A percentile compares a stretch with the other conserved stretches of the same genome.
These are phyloP conservation scores for Maconellicoccus hirsutus DNA, from an alignment of 1,140 invertebrate species.

Conservation along the genomic window DNA sequence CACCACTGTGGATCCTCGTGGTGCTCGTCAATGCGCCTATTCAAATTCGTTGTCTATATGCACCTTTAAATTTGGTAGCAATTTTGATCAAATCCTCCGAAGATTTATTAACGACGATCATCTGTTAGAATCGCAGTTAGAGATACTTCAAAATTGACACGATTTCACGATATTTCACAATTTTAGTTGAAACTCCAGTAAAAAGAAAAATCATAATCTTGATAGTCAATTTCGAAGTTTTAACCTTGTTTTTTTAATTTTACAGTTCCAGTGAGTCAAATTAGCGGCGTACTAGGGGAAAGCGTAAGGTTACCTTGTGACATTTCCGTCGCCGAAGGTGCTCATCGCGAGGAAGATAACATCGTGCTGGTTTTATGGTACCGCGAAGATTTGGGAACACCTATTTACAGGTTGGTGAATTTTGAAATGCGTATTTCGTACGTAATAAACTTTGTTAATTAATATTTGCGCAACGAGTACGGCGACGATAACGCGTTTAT, in stretches of 20 bases:
- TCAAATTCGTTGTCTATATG: too few relatives aligned
- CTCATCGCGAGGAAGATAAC: slow-evolving; percentile 45
- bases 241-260: neutral
- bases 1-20: too few relatives aligned
- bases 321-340: slow-evolving; percentile 47
- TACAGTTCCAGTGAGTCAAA: slow-evolving; percentile 58
- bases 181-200: too few relatives aligned
- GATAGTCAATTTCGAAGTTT: too few relatives aligned
- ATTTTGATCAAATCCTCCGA: too few relatives aligned
- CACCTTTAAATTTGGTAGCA: too few relatives aligned
- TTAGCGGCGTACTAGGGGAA: slow-evolving; percentile 61
- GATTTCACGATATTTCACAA: too few relatives aligned
- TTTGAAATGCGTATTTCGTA: slow-evolving; percentile 25
- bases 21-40: too few relatives aligned
- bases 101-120: too few relatives aligned
- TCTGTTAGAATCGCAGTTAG: too few relatives aligned
- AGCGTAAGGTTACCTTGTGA: slow-evolving; percentile 71
- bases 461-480: neutral
- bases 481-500: neutral
- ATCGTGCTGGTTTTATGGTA: slow-evolving; percentile 76
- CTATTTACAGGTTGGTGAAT: slow-evolving; percentile 69
- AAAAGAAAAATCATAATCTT: too few relatives aligned
- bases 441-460: neutral
- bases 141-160: too few relatives aligned
- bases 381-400: slow-evolving; percentile 67